Evolutionary conservation across 2,888 invertebrate species (phyloP), one percentile per base, ranked within the genome.

Genomic region (Tetragonula carbonaria): DNA sequence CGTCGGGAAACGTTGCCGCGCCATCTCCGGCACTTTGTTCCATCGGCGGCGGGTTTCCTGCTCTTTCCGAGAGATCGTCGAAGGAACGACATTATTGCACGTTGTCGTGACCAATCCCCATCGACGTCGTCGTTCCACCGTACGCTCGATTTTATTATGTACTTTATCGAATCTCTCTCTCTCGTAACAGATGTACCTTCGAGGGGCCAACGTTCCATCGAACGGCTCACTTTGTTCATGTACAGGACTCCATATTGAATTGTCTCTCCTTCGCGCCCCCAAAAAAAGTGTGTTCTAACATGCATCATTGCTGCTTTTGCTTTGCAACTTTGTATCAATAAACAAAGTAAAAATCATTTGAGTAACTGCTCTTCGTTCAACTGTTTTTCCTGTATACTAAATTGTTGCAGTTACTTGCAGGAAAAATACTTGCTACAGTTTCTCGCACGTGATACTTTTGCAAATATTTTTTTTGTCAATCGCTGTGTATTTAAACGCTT

Each of bases 61-160:
- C 77, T 70, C 79, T 84, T 74, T 55, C 72, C 74, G 71, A 75
- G 84, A 83, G 86, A 90, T 88, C 81, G 87, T 67, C 82, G 80
- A 73, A 83, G 84, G 74, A 86, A 87, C 84, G 88, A 91, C 87
- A 89, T 91, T 91, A 91, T 89, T 87, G 85, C 85, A 65, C 86
- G 82, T 84, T 90, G 89, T 86, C 87, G 89, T 86, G 84, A 90
- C 80, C 86, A 90, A 87, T 90, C 74, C 81, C 85, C 80, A 80
- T 85, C 90, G 83, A 86, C 86, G 79, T 86, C 74, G 67, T 73
- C 78, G 74, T 82, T 72, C 62, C 45, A 79, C 65, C 72, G 72
- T n/a, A 45, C 87, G 59, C 74, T 86, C 85, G 79, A 88, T 84
- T 90, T 87, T 91, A 83, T 86, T 88, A 86, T 78, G 75, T 86